Percentiles rank a stretch among this genome's conserved stretches.
phyloP scores from a whole-genome alignment of 35 echinoderm and acorn worm genomes.

The Apostichopus parvimensis region DNA sequence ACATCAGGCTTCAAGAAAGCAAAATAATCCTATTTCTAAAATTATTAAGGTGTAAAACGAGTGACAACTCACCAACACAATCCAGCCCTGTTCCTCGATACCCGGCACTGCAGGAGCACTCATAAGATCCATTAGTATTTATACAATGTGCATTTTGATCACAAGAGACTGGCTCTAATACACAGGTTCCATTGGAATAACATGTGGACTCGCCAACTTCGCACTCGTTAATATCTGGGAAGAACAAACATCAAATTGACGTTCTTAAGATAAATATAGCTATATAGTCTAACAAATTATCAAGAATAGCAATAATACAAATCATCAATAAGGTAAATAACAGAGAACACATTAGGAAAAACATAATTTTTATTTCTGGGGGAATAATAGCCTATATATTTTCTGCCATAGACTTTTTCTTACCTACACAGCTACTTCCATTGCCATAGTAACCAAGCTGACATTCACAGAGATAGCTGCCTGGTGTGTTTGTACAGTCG shows the following conservation, averaged over 20 bases:
- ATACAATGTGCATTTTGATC: not conserved
- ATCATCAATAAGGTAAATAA: not conserved
- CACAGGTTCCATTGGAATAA: constrained; percentile 29
- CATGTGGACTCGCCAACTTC: not conserved
- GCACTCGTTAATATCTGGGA: constrained; percentile 30
- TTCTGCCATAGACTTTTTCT: not conserved
- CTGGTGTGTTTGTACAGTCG: constrained; percentile 62
- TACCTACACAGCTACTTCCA: constrained; percentile 60
- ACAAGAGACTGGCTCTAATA: not conserved
- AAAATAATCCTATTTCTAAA: too few relatives aligned
- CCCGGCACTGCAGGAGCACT: constrained; percentile 5
- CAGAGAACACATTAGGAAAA: not conserved
- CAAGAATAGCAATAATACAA: not conserved
- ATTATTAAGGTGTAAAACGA: too few relatives aligned
- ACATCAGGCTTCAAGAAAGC: too few relatives aligned
- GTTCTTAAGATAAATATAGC: too few relatives aligned
- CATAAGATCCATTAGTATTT: constrained; percentile 27
- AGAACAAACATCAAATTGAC: not conserved
- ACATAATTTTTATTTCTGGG: not conserved
- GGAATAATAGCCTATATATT: not conserved
- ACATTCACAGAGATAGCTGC: constrained; percentile 68
- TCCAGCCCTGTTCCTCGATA: constrained; percentile 28
- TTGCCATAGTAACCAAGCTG: constrained; percentile 67
- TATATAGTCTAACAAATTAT: not conserved
- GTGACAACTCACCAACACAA: constrained; percentile 19